Evolutionary conservation across 2,113 vertebrate species (phyloP).

Genomic region (Pseudorhombus dupliciocellatus): DNA sequence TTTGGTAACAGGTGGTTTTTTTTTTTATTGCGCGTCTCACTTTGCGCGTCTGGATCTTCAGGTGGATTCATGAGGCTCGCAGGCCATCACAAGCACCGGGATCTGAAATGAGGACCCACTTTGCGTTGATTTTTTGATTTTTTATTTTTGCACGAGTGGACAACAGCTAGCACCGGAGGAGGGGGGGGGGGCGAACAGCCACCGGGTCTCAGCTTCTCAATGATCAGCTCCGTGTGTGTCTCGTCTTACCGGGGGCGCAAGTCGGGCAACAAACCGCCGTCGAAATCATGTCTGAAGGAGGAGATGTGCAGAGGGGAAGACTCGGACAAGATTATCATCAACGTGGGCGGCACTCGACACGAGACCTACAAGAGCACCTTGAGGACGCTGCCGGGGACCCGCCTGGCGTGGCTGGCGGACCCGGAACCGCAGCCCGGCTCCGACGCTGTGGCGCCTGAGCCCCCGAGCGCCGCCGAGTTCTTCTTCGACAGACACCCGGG

Average conservation of each 20-base stretch:
- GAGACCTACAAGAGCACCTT: constrained; percentile 98
- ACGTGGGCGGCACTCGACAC: constrained; percentile 95
- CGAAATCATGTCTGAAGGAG: constrained; percentile 99
- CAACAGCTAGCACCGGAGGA: constrained; percentile 17
- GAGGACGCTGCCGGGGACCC: constrained; percentile 92
- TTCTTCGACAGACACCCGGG: constrained; percentile 97
- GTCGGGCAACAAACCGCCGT: constrained; percentile 97
- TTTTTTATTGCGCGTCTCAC: constrained; percentile 55
- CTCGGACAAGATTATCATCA: constrained; percentile 95
- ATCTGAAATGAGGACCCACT: constrained; percentile 46
- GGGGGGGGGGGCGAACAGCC: constrained; percentile 38
- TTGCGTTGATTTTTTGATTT: constrained; percentile 22
- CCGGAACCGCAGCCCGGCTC: constrained; percentile 85
- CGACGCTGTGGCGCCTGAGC: constrained; percentile 75
- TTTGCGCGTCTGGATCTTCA: constrained; percentile 7
- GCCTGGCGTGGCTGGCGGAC: constrained; percentile 93
- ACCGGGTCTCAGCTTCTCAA: constrained; percentile 62
- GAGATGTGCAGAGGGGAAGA: constrained; percentile 95
- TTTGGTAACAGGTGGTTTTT: constrained; percentile 78
- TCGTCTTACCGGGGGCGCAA: constrained; percentile 99
- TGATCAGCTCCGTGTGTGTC: constrained; percentile 99
- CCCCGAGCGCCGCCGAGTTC: constrained; percentile 81
- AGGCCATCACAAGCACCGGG: not conserved
- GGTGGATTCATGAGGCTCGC: constrained; percentile 26
- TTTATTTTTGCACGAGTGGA: not conserved